A percentile compares a stretch with the other conserved stretches of the same genome.
Evolutionary conservation across 1,140 invertebrate species (phyloP).

Genomic region (Steinernema khuongi): DNA sequence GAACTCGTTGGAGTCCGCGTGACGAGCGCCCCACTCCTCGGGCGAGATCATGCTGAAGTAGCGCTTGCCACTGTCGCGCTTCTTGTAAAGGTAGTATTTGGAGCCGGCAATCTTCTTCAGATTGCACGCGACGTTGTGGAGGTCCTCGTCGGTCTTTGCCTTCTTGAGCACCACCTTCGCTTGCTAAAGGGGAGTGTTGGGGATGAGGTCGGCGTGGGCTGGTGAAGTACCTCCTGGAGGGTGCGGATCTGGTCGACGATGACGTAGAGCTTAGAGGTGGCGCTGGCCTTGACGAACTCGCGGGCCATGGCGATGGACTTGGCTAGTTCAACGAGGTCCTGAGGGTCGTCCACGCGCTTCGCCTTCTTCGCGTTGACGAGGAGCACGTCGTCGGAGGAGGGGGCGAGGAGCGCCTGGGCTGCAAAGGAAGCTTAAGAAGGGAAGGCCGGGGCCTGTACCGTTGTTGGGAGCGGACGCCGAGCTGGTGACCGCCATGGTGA

Average conservation of each 20-base stretch:
- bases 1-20: conserved; percentile 61
- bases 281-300: conserved; percentile 64
- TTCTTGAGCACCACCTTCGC: conserved; percentile 67
- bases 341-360: conserved; percentile 23
- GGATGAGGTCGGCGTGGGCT: not conserved
- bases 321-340: conserved; percentile 66
- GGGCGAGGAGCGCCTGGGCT: not conserved
- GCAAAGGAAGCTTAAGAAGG: too few species aligned
- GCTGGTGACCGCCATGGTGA: too few species aligned
- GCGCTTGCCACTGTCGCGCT: conserved; percentile 61
- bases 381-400: not conserved
- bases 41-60: conserved; percentile 73
- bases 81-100: conserved; percentile 70
- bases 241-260: conserved; percentile 69
- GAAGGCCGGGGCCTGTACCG: too few species aligned
- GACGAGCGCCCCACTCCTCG: conserved; percentile 67
- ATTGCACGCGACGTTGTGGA: conserved; percentile 71
- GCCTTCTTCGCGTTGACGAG: not conserved
- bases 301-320: conserved; percentile 60
- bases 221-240: conserved; percentile 56
- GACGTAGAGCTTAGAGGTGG: conserved; percentile 67
- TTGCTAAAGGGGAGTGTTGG: conserved; percentile 60
- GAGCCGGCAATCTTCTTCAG: conserved; percentile 69
- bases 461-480: too few species aligned
- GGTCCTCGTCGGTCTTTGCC: conserved; percentile 63